Evolutionary conservation across 2,113 vertebrate genomes (phyloP).

Genomic region (Platichthys stellatus): DNA sequence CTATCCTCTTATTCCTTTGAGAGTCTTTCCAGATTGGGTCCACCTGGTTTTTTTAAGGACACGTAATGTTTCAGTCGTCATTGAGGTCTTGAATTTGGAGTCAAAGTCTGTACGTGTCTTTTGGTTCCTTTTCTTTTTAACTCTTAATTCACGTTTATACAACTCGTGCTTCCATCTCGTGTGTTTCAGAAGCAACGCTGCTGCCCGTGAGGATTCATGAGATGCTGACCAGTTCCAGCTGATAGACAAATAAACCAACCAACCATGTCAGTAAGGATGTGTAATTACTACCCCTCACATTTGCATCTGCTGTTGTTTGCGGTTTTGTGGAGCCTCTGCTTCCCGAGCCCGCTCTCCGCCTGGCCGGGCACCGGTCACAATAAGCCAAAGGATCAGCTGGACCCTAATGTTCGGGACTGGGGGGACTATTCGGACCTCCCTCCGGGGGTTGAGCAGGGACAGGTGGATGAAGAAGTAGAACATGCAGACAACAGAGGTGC

Average conservation of each 20-base stretch:
- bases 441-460: constrained; percentile 47
- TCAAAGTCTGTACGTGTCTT: constrained; percentile 11
- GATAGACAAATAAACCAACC: constrained; percentile 23
- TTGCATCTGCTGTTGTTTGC: constrained; percentile 59
- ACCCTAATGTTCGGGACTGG: constrained; percentile 77
- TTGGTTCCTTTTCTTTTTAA: background rate
- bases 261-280: constrained; percentile 61
- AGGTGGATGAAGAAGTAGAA: constrained; percentile 52
- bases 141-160: constrained; percentile 3
- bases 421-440: constrained; percentile 76
- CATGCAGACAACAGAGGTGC: constrained; percentile 35
- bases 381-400: constrained; percentile 56
- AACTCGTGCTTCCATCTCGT: background rate
- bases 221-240: constrained; percentile 26
- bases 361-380: constrained; percentile 32
- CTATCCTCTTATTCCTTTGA: constrained; percentile 8
- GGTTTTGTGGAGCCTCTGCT: constrained; percentile 67
- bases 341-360: constrained; percentile 29
- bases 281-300: constrained; percentile 24
- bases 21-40: constrained; percentile 14
- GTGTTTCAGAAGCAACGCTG: constrained; percentile 24
- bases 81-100: constrained; percentile 9
- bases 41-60: constrained; percentile 7
- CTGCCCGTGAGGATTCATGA: constrained; percentile 19
- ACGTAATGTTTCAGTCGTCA: constrained; percentile 1